These are phyloP conservation scores for Syrphus vitripennis DNA, from an alignment of 2,888 invertebrate species.

Conservation along the genomic window DNA sequence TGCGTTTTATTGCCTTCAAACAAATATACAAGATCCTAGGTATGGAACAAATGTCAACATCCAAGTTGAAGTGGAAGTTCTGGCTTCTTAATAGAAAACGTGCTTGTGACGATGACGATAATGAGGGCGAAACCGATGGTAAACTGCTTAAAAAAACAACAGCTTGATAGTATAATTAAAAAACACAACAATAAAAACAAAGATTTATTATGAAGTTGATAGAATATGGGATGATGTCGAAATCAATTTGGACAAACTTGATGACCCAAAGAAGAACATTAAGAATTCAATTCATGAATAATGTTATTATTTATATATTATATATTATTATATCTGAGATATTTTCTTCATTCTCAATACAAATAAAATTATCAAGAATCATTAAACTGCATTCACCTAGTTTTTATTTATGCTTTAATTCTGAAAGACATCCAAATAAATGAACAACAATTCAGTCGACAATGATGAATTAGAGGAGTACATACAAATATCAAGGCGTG, in stretches of 20 bases:
- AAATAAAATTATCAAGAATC: slow-evolving; percentile 44
- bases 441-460: too few relatives aligned
- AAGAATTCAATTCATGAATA: slow-evolving; percentile 65
- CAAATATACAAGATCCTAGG: slow-evolving; percentile 97
- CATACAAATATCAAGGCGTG: too few relatives aligned
- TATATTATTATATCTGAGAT: slow-evolving; percentile 49
- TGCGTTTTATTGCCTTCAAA: slow-evolving; percentile 95
- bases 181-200: neutral
- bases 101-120: slow-evolving; percentile 87
- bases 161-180: slow-evolving; percentile 26
- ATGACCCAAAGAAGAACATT: slow-evolving; percentile 40
- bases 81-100: slow-evolving; percentile 89
- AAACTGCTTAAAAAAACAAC: slow-evolving; percentile 57
- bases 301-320: slow-evolving; percentile 62
- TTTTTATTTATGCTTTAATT: neutral
- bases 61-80: slow-evolving; percentile 85
- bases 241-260: neutral
- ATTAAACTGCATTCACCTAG: neutral
- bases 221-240: neutral
- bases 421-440: neutral
- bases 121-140: slow-evolving; percentile 84
- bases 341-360: slow-evolving; percentile 68
- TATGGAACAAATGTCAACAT: slow-evolving; percentile 91
- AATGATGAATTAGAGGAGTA: too few relatives aligned
- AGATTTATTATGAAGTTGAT: neutral